Evolutionary conservation across 2,888 invertebrate genomes (phyloP), one percentile per base, ranked within the genome.

Genomic region (Amphipyra berbera): DNA sequence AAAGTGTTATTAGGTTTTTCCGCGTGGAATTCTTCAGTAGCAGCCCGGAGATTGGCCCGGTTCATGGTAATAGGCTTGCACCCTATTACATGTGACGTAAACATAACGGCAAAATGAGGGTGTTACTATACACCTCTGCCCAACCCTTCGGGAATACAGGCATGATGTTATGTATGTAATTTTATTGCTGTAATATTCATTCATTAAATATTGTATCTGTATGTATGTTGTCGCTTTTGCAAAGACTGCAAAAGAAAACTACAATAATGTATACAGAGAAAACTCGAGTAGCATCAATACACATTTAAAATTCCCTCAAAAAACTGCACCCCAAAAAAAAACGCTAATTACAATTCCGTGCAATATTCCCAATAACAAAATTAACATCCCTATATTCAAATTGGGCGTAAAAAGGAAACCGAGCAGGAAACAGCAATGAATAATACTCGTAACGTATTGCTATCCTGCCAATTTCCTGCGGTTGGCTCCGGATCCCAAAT

Each of bases 361-460:
- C n/a, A 49, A 45, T 57, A 60, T 46, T 40, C 38, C 73, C 68
- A 71, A 65, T 67, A 68, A 68, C 65, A 78, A 69, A 71, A 71
- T 73, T 64, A 68, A 70, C 78, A 82, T 78, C 72, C 62, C 68
- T 65, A 68, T 75, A 68, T 68, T 64, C 68, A 73, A 80, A 74
- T 78, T 77, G 71, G 40, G 58, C 66, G 58, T 66, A 73, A 73
- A 79, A 81, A 77, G 82, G 76, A 82, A 75, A 67, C 72, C 63
- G 59, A 67, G 33, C 68, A 73, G 79, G 78, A 79, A 76, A 75
- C 73, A 74, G 68, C 79, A 68, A 79, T 80, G 80, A 85, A 87
- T 87, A 82, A 83, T 83, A 81, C 80, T 72, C 63, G 78, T 83
- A 81, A 84, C 78, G 81, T 83, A 84, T 82, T 79, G 85, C 84